Evolutionary conservation across 1,140 invertebrate species (phyloP).

Genomic region (Homalodisca vitripennis): DNA sequence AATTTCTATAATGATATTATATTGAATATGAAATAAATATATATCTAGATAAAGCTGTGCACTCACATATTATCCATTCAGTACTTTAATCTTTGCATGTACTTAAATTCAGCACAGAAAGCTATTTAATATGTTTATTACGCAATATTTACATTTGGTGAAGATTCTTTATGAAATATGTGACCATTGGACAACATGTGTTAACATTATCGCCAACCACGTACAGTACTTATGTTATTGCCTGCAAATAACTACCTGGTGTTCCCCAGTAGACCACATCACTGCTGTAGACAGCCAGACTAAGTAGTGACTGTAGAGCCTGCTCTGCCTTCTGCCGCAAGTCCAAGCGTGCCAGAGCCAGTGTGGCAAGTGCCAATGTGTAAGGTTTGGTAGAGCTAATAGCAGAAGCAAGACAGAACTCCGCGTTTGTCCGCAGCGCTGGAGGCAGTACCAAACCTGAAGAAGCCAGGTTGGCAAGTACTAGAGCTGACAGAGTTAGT

Average conservation of each 20-base stretch:
- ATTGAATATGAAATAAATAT: no score
- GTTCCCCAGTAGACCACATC: slow-evolving; percentile 66
- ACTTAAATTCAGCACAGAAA: no score
- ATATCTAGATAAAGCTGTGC: no score
- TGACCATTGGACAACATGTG: no score
- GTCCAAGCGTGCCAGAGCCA: not conserved
- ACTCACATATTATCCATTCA: no score
- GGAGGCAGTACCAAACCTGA: not conserved
- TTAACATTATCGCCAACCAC: no score
- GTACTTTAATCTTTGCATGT: no score
- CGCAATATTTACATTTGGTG: no score
- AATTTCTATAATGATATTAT: no score
- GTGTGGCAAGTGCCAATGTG: not conserved
- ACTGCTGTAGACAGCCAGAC: slow-evolving; percentile 53
- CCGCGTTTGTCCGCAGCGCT: not conserved
- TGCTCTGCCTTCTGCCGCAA: not conserved
- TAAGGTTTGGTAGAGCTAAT: not conserved
- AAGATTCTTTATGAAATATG: no score
- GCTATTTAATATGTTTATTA: no score
- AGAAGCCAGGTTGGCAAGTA: not conserved
- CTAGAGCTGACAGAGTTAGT: not conserved
- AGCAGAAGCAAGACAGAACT: slow-evolving; percentile 15
- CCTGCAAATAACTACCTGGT: slow-evolving; percentile 54
- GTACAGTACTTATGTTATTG: no score
- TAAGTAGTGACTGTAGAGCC: not conserved